These are phyloP conservation scores for Spongilla lacustris DNA, from an alignment of 37 sponge, comb jelly and placozoan species.

Conservation along the genomic window DNA sequence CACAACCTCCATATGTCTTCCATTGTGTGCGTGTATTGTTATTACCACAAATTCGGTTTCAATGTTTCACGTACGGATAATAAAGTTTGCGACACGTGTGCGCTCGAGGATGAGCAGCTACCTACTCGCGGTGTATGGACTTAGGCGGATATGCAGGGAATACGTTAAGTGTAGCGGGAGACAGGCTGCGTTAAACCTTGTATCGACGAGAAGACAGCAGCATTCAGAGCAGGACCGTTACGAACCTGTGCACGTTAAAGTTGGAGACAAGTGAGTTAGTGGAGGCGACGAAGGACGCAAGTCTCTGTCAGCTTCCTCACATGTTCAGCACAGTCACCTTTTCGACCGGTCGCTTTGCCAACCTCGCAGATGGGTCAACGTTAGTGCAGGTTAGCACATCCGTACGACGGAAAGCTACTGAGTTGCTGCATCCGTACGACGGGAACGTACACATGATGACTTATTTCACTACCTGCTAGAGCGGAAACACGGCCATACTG, in stretches of 20 bases:
- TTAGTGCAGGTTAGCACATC: slow-evolving; percentile 45
- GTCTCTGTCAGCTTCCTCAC: neutral
- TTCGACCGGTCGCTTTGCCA: slow-evolving; percentile 62
- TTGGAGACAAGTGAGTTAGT: neutral
- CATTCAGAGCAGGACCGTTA: neutral
- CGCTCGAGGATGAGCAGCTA: neutral
- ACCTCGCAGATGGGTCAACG: slow-evolving; percentile 72
- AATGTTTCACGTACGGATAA: neutral
- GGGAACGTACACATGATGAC: neutral
- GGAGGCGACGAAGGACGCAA: slow-evolving; percentile 9
- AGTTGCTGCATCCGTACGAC: neutral
- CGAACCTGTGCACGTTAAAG: neutral
- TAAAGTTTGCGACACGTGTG: neutral
- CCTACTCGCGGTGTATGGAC: neutral
- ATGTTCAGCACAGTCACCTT: slow-evolving; percentile 46
- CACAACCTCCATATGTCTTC: slow-evolving; percentile 74
- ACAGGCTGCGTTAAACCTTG: neutral
- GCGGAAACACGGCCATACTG: slow-evolving; percentile 61
- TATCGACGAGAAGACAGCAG: neutral
- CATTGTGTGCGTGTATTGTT: slow-evolving; percentile 33
- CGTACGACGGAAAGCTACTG: neutral
- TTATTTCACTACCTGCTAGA: slow-evolving; percentile 6
- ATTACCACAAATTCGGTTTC: neutral
- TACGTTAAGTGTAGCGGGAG: neutral
- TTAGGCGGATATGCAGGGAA: neutral